Evolutionary conservation across 2,888 invertebrate species (phyloP).

Genomic region (Napeogenes inachia): DNA sequence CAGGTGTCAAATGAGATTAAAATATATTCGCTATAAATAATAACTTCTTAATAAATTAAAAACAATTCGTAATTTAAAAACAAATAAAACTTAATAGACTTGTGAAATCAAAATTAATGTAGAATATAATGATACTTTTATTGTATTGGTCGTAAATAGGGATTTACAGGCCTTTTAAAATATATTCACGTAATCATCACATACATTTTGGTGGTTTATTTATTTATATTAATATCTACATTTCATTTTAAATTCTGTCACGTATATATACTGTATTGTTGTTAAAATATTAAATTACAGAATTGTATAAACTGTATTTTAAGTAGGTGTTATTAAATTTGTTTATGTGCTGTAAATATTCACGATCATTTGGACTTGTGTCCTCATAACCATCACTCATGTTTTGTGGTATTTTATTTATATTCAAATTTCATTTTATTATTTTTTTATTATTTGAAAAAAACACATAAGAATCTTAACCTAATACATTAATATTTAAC

Average conservation of each 20-base stretch:
- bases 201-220: constrained; percentile 5
- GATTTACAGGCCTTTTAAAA: constrained; percentile 3
- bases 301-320: too few relatives aligned
- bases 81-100: not conserved
- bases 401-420: too few relatives aligned
- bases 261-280: not conserved
- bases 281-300: too few relatives aligned
- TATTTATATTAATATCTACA: constrained; percentile 2
- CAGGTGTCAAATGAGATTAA: constrained; percentile 2
- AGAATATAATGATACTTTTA: constrained; percentile 9
- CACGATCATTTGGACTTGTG: too few relatives aligned
- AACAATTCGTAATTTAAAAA: not conserved
- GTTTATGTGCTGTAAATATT: too few relatives aligned
- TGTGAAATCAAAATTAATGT: constrained; percentile 3
- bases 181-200: not conserved
- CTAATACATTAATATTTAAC: too few relatives aligned
- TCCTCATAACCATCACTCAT: too few relatives aligned
- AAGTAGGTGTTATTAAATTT: too few relatives aligned
- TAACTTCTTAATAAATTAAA: not conserved
- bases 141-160: constrained; percentile 7
- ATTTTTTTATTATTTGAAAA: too few relatives aligned
- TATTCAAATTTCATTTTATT: too few relatives aligned
- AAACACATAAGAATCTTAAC: too few relatives aligned
- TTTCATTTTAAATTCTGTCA: not conserved
- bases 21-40: constrained; percentile 1